Evolutionary conservation across 2,888 invertebrate species (phyloP).

Genomic region (Mythimna albipuncta): DNA sequence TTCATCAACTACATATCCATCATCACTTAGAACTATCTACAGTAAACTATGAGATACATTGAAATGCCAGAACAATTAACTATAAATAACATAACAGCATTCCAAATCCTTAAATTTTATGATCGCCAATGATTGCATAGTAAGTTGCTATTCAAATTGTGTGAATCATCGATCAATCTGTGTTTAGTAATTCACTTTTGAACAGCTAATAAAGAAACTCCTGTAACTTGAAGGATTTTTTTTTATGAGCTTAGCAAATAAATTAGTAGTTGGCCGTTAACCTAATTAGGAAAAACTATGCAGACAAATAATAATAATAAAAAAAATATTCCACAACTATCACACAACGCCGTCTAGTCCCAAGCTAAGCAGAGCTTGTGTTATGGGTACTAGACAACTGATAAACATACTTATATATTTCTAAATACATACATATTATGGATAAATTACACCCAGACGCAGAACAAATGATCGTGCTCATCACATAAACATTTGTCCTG

Average conservation of each 20-base stretch:
- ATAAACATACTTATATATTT: no score
- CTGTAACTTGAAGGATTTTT: not conserved
- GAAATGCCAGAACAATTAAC: constrained; percentile 24
- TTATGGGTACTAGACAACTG: no score
- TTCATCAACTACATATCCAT: not conserved
- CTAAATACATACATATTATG: no score
- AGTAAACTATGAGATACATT: not conserved
- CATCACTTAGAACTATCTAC: not conserved
- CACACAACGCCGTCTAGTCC: no score
- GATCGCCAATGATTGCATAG: not conserved
- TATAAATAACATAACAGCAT: constrained; percentile 37
- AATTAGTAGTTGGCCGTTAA: not conserved
- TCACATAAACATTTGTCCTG: no score
- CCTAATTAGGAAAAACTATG: not conserved
- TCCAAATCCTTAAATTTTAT: constrained; percentile 21
- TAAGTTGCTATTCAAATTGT: constrained; percentile 8
- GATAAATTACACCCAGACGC: no score
- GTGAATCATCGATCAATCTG: constrained; percentile 5
- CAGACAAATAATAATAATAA: no score
- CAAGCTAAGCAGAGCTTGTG: no score
- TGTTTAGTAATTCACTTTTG: not conserved
- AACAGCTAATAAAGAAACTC: not conserved
- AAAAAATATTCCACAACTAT: no score
- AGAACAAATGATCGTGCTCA: no score
- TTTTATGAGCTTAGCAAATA: not conserved